A percentile compares a stretch with the other conserved stretches of the same genome.
Conservation (phyloP, 37 sponge, comb jelly and placozoan species). For the Chondrilla cf. caribensis region DNA sequence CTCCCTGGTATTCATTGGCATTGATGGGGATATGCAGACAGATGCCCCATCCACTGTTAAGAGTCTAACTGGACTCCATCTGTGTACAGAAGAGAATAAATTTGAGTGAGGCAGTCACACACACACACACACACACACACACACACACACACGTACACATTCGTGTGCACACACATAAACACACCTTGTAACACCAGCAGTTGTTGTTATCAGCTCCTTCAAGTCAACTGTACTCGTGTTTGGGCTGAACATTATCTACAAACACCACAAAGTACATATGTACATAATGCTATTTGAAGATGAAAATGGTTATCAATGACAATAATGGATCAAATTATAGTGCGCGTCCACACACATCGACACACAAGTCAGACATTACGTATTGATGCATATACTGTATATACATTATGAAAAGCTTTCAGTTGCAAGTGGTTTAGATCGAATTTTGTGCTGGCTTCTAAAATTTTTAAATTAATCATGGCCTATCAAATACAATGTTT, state of each 20-base stretch:
- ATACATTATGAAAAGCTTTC: no score
- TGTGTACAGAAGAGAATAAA: neutral
- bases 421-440: no score
- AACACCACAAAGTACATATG: neutral
- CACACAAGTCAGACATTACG: no score
- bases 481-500: no score
- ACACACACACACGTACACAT: slow-evolving; percentile 13
- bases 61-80: slow-evolving; percentile 2
- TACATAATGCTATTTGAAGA: no score
- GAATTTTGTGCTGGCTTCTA: no score
- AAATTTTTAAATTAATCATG: no score
- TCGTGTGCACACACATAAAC: neutral
- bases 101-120: no score
- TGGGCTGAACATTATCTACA: slow-evolving; percentile 44
- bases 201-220: slow-evolving; percentile 46
- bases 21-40: neutral
- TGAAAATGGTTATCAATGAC: no score
- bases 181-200: slow-evolving; percentile 55
- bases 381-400: no score
- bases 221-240: slow-evolving; percentile 42
- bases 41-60: neutral
- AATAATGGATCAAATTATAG: no score
- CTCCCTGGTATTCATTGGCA: slow-evolving; percentile 13
- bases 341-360: no score
- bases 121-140: slow-evolving; percentile 33